These are phyloP conservation scores for Halictus quadricinctus DNA, from an alignment of 2,888 invertebrate genomes.

Conservation along the genomic window DNA sequence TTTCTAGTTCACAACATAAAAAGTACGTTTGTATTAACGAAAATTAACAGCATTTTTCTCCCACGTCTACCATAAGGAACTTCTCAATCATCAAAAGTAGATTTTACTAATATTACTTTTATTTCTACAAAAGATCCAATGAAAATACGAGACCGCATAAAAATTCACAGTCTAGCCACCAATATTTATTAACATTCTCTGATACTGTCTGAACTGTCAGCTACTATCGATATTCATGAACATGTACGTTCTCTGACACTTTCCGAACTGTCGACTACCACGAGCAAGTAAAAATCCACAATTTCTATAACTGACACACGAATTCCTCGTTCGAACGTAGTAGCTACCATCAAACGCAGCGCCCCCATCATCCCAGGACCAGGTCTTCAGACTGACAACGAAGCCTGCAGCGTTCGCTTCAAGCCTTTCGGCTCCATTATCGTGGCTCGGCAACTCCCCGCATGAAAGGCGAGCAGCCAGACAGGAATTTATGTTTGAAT, in stretches of 20 bases:
- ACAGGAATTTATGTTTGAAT: constrained; percentile 55
- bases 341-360: not conserved
- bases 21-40: too few relatives aligned
- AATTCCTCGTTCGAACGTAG: not conserved
- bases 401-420: not conserved
- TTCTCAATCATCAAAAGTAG: too few relatives aligned
- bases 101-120: too few relatives aligned
- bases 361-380: not conserved
- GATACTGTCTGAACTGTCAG: not conserved
- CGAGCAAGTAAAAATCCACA: not conserved
- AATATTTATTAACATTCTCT: too few relatives aligned
- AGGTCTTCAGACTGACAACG: not conserved
- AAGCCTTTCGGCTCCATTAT: constrained; percentile 35
- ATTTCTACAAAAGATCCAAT: too few relatives aligned
- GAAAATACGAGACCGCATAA: too few relatives aligned
- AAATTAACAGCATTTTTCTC: too few relatives aligned
- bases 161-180: too few relatives aligned
- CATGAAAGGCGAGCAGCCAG: not conserved
- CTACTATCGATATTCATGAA: not conserved
- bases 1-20: too few relatives aligned
- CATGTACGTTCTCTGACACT: not conserved
- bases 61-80: too few relatives aligned
- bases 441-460: not conserved
- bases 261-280: not conserved
- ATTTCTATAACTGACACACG: not conserved